phyloP scores from a whole-genome alignment of 1,140 invertebrate genomes.

The Periplaneta americana region DNA sequence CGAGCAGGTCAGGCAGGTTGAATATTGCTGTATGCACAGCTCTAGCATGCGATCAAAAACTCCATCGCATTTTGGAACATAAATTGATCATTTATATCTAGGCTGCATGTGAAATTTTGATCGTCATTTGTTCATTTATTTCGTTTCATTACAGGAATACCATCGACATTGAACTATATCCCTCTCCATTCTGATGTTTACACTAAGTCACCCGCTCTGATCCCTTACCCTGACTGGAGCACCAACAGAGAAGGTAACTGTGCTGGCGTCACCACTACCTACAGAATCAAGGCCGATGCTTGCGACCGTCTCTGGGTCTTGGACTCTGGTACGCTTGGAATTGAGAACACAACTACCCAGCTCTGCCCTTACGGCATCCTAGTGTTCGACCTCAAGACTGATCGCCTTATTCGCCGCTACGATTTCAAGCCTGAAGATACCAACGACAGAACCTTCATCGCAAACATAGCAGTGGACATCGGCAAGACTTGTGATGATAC shows the following conservation, averaged over 20 bases:
- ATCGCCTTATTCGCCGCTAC: constrained; percentile 62
- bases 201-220: constrained; percentile 61
- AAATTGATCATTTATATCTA: no score
- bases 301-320: constrained; percentile 76
- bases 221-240: constrained; percentile 68
- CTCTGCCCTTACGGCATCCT: constrained; percentile 68
- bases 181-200: constrained; percentile 53
- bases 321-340: constrained; percentile 75
- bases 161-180: constrained; percentile 74
- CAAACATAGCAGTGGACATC: constrained; percentile 73
- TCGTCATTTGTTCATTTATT: no score
- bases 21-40: no score
- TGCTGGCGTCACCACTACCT: constrained; percentile 67
- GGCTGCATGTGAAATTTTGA: no score
- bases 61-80: no score
- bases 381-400: constrained; percentile 67
- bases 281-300: constrained; percentile 64
- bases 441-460: constrained; percentile 70
- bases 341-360: constrained; percentile 49
- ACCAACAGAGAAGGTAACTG: constrained; percentile 69
- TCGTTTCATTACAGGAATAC: constrained; percentile 71
- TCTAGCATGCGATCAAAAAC: no score
- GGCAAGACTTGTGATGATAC: constrained; percentile 68
- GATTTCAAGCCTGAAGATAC: constrained; percentile 63
- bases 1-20: no score